Conservation (phyloP, 2,797 vertebrate genomes). For the Pangasius sanitwongsei region DNA sequence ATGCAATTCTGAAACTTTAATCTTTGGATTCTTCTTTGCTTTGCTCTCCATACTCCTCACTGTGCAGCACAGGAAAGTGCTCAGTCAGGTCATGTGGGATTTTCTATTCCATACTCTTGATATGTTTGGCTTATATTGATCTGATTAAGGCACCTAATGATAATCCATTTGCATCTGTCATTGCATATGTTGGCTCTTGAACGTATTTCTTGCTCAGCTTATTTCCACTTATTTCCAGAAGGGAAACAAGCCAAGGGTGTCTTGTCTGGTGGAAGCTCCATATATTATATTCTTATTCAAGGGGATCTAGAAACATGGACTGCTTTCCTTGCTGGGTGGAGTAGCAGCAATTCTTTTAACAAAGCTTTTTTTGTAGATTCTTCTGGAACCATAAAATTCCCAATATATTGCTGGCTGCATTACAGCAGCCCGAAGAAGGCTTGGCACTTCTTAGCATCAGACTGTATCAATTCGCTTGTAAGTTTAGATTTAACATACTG, state of each 20-base stretch:
- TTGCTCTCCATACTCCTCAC: neutral
- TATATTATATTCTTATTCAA: neutral
- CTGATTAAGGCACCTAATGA: neutral
- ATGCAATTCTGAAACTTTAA: neutral
- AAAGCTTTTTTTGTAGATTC: neutral
- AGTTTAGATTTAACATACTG: neutral
- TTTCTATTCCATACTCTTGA: neutral
- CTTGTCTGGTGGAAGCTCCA: neutral
- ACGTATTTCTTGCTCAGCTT: neutral
- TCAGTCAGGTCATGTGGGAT: conserved; percentile 10
- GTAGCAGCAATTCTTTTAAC: neutral
- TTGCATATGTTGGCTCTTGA: neutral
- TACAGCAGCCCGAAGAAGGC: neutral
- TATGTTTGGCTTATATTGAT: conserved; percentile 24
- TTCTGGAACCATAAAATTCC: neutral
- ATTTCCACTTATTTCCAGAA: neutral
- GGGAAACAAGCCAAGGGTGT: neutral
- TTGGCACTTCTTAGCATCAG: neutral
- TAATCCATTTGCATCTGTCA: conserved; percentile 10
- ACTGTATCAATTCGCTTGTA: neutral
- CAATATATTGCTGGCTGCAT: too few relatives aligned
- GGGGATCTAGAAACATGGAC: neutral
- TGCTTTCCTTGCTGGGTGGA: neutral
- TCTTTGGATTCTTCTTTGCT: neutral
- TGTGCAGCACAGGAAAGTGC: neutral